Percentiles rank a stretch among this genome's conserved stretches.
These are phyloP conservation scores for Synodontis membranacea DNA, from an alignment of 2,113 vertebrate species.

Conservation along the genomic window DNA sequence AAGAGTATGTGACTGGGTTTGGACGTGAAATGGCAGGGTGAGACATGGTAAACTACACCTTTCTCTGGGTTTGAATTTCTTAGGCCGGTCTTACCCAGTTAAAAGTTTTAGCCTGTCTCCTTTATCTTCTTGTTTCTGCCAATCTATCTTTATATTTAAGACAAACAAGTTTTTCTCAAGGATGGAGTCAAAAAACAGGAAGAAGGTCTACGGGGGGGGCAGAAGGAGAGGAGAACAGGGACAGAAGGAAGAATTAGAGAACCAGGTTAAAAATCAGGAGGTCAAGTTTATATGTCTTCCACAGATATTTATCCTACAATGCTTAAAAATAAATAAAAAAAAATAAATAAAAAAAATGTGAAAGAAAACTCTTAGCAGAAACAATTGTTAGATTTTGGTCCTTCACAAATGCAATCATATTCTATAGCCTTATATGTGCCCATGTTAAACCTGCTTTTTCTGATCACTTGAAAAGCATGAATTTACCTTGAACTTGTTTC, in stretches of 20 bases:
- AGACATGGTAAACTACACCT: constrained; percentile 30
- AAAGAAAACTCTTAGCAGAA: background rate
- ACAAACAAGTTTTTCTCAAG: constrained; percentile 40
- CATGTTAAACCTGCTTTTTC: background rate
- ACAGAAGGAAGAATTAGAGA: constrained; percentile 67
- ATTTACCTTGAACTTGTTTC: constrained; percentile 98
- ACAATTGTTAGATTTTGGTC: no score
- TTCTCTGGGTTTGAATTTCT: constrained; percentile 25
- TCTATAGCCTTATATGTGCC: background rate
- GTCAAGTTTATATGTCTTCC: constrained; percentile 18
- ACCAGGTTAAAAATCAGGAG: constrained; percentile 43
- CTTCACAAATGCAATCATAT: no score
- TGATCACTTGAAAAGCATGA: background rate
- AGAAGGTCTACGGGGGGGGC: constrained; percentile 62
- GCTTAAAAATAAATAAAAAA: no score
- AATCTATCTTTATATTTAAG: constrained; percentile 36
- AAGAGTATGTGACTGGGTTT: constrained; percentile 30
- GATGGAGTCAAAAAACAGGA: constrained; percentile 71
- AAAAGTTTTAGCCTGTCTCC: constrained; percentile 37
- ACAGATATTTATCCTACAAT: constrained; percentile 22
- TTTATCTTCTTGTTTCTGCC: constrained; percentile 33
- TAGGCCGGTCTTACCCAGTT: constrained; percentile 45
- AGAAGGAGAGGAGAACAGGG: constrained; percentile 62
- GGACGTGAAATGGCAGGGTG: constrained; percentile 25
- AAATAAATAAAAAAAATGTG: no score